Percentiles rank a stretch among this genome's conserved stretches.
Evolutionary conservation across 2,113 vertebrate genomes (phyloP).

Genomic region (Ochotona curzoniae): DNA sequence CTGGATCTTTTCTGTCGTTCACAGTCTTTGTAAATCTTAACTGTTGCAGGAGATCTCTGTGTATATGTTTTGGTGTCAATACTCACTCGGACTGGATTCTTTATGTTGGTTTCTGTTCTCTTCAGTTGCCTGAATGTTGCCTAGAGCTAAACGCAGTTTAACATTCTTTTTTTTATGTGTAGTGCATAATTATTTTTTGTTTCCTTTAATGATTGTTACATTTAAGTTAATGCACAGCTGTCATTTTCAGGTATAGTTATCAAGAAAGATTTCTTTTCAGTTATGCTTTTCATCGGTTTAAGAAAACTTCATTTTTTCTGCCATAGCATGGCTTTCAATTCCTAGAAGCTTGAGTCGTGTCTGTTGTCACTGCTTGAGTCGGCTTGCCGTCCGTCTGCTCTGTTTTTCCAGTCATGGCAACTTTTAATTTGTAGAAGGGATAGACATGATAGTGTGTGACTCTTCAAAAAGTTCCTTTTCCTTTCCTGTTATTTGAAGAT

Average conservation of each 20-base stretch:
- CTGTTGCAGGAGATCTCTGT: not conserved
- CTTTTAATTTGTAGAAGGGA: not conserved
- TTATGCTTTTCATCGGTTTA: not conserved
- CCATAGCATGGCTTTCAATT: constrained; percentile 25
- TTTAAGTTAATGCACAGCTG: constrained; percentile 43
- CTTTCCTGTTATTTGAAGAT: not conserved
- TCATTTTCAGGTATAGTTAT: constrained; percentile 58
- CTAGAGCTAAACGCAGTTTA: constrained; percentile 25
- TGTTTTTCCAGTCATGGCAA: constrained; percentile 42
- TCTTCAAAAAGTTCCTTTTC: not conserved
- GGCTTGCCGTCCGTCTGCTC: not conserved
- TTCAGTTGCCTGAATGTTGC: constrained; percentile 45
- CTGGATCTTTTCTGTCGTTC: not conserved
- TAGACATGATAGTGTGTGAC: not conserved
- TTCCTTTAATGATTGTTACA: constrained; percentile 50
- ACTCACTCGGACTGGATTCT: not conserved
- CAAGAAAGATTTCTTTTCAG: constrained; percentile 19
- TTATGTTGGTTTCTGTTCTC: constrained; percentile 8
- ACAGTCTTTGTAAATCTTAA: not conserved
- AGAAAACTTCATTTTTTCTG: constrained; percentile 45
- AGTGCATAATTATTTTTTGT: constrained; percentile 44
- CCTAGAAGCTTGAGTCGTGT: not conserved
- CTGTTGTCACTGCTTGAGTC: not conserved
- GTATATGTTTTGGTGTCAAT: not conserved
- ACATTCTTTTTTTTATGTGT: constrained; percentile 15